Evolutionary conservation across 2,888 invertebrate species (phyloP).

Genomic region (Lasioglossum pauxillum): DNA sequence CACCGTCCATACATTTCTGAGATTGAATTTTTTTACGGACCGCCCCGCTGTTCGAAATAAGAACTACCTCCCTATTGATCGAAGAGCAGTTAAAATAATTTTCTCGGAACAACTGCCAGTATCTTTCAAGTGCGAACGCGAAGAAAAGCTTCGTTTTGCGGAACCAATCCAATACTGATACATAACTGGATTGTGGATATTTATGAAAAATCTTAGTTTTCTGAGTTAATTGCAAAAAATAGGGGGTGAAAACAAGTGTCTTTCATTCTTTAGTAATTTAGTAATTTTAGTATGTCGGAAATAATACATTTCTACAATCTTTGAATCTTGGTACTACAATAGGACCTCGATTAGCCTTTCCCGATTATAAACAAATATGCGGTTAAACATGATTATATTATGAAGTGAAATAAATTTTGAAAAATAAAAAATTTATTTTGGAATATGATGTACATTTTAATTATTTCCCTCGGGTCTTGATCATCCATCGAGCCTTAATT

Average conservation of each 20-base stretch:
- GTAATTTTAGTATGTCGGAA: background rate
- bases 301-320: too few species aligned
- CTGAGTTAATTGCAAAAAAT: background rate
- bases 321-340: too few species aligned
- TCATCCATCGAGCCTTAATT: too few species aligned
- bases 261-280: background rate
- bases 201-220: background rate
- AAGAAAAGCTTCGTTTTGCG: background rate
- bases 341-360: too few species aligned
- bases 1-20: slow-evolving; percentile 23
- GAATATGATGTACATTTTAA: too few species aligned
- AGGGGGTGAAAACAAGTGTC: too few species aligned
- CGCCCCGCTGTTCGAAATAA: slow-evolving; percentile 6
- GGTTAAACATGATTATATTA: too few species aligned
- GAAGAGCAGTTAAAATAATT: slow-evolving; percentile 19
- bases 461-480: too few species aligned
- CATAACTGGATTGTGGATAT: background rate
- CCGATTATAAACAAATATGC: too few species aligned
- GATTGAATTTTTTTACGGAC: slow-evolving; percentile 37
- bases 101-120: slow-evolving; percentile 12
- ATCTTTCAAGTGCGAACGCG: background rate
- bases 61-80: slow-evolving; percentile 24
- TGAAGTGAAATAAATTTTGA: too few species aligned
- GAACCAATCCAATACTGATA: background rate
- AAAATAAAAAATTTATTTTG: too few species aligned